These are phyloP conservation scores for Amphibalanus amphitrite DNA, from an alignment of 1,140 invertebrate species.

Conservation along the genomic window DNA sequence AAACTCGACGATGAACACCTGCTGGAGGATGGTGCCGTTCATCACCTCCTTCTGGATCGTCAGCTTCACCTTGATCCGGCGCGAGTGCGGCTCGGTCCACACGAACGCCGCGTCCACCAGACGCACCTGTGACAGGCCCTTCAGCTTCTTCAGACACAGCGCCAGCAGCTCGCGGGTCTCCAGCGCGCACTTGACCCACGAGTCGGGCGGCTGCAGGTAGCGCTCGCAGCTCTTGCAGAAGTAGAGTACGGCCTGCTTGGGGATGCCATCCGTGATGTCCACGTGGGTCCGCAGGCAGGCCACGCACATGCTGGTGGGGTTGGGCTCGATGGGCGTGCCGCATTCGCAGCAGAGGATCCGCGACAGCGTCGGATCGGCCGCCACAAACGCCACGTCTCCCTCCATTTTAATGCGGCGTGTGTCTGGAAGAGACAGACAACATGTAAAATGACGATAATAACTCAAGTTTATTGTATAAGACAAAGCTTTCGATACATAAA, in stretches of 20 bases:
- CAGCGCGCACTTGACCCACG: slow-evolving; percentile 73
- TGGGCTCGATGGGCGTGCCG: slow-evolving; percentile 57
- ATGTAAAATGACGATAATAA: too few species aligned
- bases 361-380: too few species aligned
- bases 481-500: too few species aligned
- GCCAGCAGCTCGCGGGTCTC: slow-evolving; percentile 86
- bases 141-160: slow-evolving; percentile 84
- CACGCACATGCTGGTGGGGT: slow-evolving; percentile 95
- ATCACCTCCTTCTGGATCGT: slow-evolving; percentile 91
- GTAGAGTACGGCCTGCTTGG: slow-evolving; percentile 75
- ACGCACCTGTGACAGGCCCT: slow-evolving; percentile 74
- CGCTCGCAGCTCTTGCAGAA: slow-evolving; percentile 85
- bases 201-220: slow-evolving; percentile 81
- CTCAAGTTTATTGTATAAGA: too few species aligned
- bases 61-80: slow-evolving; percentile 76
- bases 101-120: slow-evolving; percentile 90
- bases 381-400: too few species aligned
- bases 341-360: slow-evolving; percentile 36
- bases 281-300: slow-evolving; percentile 73
- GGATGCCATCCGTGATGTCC: slow-evolving; percentile 91
- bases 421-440: too few species aligned
- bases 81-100: slow-evolving; percentile 99
- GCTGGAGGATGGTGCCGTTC: slow-evolving; percentile 62
- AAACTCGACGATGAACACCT: slow-evolving; percentile 90
- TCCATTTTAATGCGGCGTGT: too few species aligned